Evolutionary conservation across 2,113 vertebrate species (phyloP).

Genomic region (Caloenas nicobarica): DNA sequence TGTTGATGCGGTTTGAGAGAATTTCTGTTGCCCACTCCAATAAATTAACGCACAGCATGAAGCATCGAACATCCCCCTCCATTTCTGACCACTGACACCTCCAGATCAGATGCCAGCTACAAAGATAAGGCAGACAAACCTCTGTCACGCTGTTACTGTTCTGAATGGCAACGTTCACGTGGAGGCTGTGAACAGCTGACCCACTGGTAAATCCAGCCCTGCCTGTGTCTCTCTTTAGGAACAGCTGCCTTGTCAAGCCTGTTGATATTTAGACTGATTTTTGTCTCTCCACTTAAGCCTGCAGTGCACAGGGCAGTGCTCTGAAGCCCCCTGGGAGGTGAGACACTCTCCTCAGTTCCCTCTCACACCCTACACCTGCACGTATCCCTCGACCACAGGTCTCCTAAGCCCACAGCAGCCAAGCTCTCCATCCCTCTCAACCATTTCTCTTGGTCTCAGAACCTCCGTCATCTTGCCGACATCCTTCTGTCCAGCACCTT

Average conservation of each 20-base stretch:
- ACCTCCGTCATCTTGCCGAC: not conserved
- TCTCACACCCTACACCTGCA: not conserved
- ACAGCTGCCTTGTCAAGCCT: not conserved
- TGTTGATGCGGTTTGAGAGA: not conserved
- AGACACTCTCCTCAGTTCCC: not conserved
- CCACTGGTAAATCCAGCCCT: not conserved
- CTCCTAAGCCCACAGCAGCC: not conserved
- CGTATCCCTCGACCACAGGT: not conserved
- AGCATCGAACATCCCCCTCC: not conserved
- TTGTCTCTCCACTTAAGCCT: not conserved
- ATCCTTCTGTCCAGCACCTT: not conserved
- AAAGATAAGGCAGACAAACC: not conserved
- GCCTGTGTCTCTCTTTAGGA: not conserved
- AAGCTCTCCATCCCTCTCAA: not conserved
- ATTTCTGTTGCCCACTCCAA: not conserved
- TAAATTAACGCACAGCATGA: not conserved
- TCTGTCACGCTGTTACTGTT: not conserved
- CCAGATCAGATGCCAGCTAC: not conserved
- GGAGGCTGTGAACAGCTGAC: not conserved
- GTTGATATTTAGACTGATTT: not conserved
- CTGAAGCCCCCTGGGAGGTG: not conserved
- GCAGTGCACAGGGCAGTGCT: not conserved
- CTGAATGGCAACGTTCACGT: not conserved
- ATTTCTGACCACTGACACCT: not conserved
- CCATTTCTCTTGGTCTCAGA: not conserved